Percentiles rank a stretch among this genome's conserved stretches.
Conservation (phyloP, 2,888 invertebrate species). For the Melinopterus prodromus region DNA sequence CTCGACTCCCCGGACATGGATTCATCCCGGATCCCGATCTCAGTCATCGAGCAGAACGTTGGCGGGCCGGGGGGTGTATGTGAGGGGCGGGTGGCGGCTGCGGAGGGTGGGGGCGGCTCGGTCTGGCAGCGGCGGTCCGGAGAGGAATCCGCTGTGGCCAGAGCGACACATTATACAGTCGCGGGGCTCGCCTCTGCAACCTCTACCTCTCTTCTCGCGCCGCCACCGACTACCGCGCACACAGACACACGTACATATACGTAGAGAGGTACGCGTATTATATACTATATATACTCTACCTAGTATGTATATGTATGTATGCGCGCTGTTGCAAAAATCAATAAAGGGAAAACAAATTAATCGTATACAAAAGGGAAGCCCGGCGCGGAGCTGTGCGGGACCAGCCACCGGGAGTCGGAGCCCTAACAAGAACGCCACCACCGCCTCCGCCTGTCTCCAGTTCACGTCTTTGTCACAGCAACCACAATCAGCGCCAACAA, state of each 20-base stretch:
- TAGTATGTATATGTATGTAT: conserved; percentile 18
- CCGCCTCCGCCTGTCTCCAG: not conserved
- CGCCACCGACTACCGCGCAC: conserved; percentile 8
- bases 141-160: not conserved
- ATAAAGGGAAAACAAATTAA: conserved; percentile 27
- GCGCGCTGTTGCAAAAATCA: conserved; percentile 25
- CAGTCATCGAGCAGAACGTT: conserved; percentile 4
- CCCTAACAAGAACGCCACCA: not conserved
- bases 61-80: not conserved
- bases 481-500: not conserved
- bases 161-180: conserved; percentile 24
- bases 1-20: conserved; percentile 12
- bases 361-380: conserved; percentile 23
- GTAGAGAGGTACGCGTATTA: conserved; percentile 12
- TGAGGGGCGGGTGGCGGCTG: not conserved
- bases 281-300: conserved; percentile 11
- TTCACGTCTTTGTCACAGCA: not conserved
- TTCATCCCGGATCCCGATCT: conserved; percentile 4
- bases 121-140: not conserved
- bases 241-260: not conserved
- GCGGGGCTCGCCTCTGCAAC: conserved; percentile 13
- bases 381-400: not conserved
- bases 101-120: not conserved
- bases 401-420: not conserved
- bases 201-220: conserved; percentile 15